Evolutionary conservation across 2,888 invertebrate genomes (phyloP), one percentile per base, ranked within the genome.

Genomic region (Diploptera punctata): DNA sequence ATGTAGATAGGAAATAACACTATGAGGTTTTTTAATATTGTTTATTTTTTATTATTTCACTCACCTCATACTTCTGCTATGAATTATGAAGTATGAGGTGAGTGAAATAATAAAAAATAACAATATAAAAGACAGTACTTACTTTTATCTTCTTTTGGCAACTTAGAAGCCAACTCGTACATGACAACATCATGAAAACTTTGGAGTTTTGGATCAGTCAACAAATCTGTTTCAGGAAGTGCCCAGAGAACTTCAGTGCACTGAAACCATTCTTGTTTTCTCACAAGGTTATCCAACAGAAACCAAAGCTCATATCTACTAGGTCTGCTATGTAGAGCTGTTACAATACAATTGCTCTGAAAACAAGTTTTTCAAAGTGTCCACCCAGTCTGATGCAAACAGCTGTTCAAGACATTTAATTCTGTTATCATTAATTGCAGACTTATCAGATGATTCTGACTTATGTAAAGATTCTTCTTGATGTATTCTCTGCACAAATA

Each of bases 401-500:
- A 88, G 87, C 78, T 88, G 89, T 69, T 88, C 87, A 1, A 91
- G 83, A 44, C 86, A 87, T 77, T 85, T 86, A 0, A 87, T 88
- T 18, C 90, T 54, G 7, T 38, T 29, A 2, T 44, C 24, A 18
- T 65, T 24, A 13, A 21, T 24, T 0, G 38, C 26, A 31, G 43
- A 47, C 4, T 62, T 26, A 10, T 61, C 69, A 18, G 70, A 71
- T 19, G 72, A 44, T 1, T 47, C 69, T n/a, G n/a, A n/a, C n/a
- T n/a, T n/a, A 62, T 57, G 47, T 7, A 68, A 38, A 49, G 85
- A 85, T 4, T 85, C 83, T 5, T 88, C 83, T 0, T 86, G 85
- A 77, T 90, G 87, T 75, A 91, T 87, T 79, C 88, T 87, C 77
- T 87, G 88, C 29, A 91, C 85, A n/a, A 91, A 85, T 78, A 90